These are phyloP conservation scores for Dysidea cf. avara DNA, from an alignment of 37 sponge, comb jelly and placozoan genomes.

Conservation along the genomic window DNA sequence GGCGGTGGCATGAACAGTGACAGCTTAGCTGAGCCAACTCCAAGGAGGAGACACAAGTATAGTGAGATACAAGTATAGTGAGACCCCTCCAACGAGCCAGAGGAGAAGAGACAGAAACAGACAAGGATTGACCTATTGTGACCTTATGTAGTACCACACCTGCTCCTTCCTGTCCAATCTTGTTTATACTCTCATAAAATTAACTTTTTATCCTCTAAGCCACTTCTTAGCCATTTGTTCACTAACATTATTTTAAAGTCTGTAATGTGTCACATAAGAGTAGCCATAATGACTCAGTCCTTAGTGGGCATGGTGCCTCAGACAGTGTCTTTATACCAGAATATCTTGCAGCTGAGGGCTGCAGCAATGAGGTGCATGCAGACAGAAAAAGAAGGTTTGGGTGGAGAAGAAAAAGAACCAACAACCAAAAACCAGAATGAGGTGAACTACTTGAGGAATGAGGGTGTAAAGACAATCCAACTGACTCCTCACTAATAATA, in stretches of 20 bases:
- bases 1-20: no score
- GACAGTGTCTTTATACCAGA: neutral
- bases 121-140: no score
- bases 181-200: no score
- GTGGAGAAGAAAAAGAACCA: slow-evolving; percentile 65
- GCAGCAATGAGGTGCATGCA: slow-evolving; percentile 84
- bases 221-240: neutral
- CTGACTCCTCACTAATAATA: slow-evolving; percentile 78
- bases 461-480: slow-evolving; percentile 86
- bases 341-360: slow-evolving; percentile 56
- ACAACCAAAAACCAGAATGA: slow-evolving; percentile 62
- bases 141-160: no score
- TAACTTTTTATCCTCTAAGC: neutral
- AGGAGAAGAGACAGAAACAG: slow-evolving; percentile 81
- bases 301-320: neutral
- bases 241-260: neutral
- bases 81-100: slow-evolving; percentile 83
- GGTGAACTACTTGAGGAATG: slow-evolving; percentile 63
- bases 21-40: no score
- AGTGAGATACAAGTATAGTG: no score
- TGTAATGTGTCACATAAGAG: neutral
- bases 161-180: no score
- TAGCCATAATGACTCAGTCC: no score
- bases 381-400: slow-evolving; percentile 87
- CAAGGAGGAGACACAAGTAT: slow-evolving; percentile 60